phyloP scores from a whole-genome alignment of 2,888 invertebrate species.

The Trichacis sp. region DNA sequence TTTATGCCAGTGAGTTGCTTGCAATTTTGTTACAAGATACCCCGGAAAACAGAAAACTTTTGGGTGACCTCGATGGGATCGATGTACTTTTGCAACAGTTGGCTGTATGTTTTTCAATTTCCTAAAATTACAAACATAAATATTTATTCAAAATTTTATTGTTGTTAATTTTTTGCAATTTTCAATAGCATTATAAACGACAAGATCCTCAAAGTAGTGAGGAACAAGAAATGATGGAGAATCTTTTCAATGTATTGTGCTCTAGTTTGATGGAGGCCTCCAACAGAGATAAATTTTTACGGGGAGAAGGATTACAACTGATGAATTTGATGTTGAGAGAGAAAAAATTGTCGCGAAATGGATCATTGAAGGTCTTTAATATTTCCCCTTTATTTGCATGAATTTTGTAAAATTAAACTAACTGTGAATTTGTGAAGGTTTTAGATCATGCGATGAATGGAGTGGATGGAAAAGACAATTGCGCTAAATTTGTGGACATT shows the following conservation, averaged over 20 bases:
- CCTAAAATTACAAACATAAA: background rate
- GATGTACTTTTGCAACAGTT: constrained; percentile 95
- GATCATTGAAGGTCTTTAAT: constrained; percentile 95
- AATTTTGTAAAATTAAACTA: constrained; percentile 9
- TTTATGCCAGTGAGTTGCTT: constrained; percentile 95
- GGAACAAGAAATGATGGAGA: constrained; percentile 99
- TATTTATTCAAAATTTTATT: background rate
- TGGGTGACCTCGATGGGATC: constrained; percentile 96
- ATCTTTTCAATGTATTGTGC: constrained; percentile 95
- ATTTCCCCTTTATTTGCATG: too few relatives aligned
- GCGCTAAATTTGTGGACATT: constrained; percentile 98
- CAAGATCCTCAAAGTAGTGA: constrained; percentile 92
- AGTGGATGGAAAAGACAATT: constrained; percentile 92
- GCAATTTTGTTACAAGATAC: constrained; percentile 88
- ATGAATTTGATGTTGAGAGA: constrained; percentile 99
- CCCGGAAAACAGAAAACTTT: constrained; percentile 81
- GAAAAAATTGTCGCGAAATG: constrained; percentile 95
- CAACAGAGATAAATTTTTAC: constrained; percentile 92
- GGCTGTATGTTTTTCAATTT: constrained; percentile 73
- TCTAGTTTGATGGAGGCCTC: constrained; percentile 89
- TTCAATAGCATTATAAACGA: constrained; percentile 85
- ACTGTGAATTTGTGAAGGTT: constrained; percentile 64
- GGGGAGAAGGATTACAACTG: constrained; percentile 96
- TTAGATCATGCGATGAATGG: constrained; percentile 98
- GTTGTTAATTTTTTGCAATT: constrained; percentile 18